Conservation (phyloP, 2,113 vertebrate genomes). For the Ptyas mucosa region DNA sequence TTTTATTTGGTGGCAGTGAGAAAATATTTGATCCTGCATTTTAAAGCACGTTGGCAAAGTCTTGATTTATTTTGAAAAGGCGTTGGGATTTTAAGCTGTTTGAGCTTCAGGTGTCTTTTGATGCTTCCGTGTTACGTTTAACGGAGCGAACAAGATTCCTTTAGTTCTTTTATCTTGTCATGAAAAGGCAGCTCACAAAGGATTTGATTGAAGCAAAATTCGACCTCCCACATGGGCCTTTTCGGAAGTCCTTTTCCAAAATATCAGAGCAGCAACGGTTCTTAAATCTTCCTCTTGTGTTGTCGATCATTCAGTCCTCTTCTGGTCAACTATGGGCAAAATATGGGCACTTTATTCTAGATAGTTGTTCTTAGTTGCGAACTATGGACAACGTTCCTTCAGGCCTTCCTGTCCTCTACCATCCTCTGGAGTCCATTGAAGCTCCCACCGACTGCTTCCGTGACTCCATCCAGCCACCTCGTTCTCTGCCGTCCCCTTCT, state of each 20-base stretch:
- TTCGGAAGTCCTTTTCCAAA: not conserved
- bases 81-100: not conserved
- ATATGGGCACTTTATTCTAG: too few species aligned
- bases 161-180: not conserved
- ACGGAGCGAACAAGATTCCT: not conserved
- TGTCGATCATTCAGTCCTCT: too few species aligned
- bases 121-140: not conserved
- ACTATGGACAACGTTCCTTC: too few species aligned
- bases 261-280: not conserved
- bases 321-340: too few species aligned
- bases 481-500: too few species aligned
- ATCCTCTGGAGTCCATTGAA: too few species aligned
- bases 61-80: not conserved
- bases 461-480: too few species aligned
- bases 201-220: not conserved
- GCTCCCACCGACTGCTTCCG: too few species aligned
- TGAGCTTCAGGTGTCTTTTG: not conserved
- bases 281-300: not conserved
- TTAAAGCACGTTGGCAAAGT: not conserved
- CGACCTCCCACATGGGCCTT: not conserved
- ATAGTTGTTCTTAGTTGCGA: too few species aligned
- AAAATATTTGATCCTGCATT: not conserved
- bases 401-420: too few species aligned
- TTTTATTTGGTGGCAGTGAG: not conserved
- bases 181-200: not conserved